Evolutionary conservation across 1,140 invertebrate genomes (phyloP).

Genomic region (Venturia canescens): DNA sequence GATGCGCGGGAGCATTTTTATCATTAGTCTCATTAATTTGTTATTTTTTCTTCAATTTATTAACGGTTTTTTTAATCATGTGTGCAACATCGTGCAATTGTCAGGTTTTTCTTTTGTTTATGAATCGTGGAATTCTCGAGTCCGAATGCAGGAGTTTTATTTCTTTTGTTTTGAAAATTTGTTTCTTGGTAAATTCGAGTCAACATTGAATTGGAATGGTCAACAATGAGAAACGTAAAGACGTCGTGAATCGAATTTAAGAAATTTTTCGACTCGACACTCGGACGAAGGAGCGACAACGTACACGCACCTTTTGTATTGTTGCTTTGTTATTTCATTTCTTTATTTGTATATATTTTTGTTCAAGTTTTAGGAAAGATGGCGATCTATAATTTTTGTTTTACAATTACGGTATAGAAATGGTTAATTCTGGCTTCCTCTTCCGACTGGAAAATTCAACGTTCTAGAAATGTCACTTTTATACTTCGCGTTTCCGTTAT

Average conservation of each 20-base stretch:
- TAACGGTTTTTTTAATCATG: not conserved
- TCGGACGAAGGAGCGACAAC: not conserved
- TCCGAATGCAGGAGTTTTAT: not conserved
- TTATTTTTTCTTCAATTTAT: not conserved
- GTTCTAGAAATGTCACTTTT: conserved; percentile 15
- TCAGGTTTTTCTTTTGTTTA: too few species aligned
- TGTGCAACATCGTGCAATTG: too few species aligned
- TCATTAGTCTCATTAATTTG: conserved; percentile 38
- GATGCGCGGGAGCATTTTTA: conserved; percentile 51
- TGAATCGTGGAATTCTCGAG: too few species aligned
- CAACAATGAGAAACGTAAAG: conserved; percentile 19
- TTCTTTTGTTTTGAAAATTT: conserved; percentile 22
- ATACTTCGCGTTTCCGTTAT: conserved; percentile 7
- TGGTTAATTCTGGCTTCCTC: conserved; percentile 5
- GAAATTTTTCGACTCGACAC: not conserved
- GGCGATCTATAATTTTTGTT: conserved; percentile 22
- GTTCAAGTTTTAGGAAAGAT: conserved; percentile 20
- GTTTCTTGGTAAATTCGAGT: not conserved
- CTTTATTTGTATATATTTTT: conserved; percentile 45
- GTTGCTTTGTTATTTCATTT: conserved; percentile 10
- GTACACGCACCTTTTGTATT: conserved; percentile 26
- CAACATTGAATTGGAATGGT: conserved; percentile 2
- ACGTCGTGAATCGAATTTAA: not conserved
- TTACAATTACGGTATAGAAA: conserved; percentile 38
- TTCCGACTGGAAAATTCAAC: conserved; percentile 17